phyloP scores from a whole-genome alignment of 1,140 invertebrate species.

The Drosophila tani region DNA sequence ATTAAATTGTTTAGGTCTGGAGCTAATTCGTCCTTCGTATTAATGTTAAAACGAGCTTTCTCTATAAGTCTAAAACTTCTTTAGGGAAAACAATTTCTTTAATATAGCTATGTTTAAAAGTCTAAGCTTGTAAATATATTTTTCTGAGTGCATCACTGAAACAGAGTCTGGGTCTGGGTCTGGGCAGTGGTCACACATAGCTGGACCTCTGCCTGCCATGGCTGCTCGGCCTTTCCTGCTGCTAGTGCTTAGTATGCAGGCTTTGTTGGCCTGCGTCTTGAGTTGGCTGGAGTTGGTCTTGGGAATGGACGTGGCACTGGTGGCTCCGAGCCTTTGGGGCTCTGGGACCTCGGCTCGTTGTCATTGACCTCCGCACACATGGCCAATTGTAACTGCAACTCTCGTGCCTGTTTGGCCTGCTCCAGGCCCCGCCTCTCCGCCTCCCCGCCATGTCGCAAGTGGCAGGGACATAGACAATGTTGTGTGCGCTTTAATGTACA shows the following conservation, averaged over 20 bases:
- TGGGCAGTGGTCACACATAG: slow-evolving; percentile 68
- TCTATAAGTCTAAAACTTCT: too few species aligned
- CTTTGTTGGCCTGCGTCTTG: slow-evolving; percentile 68
- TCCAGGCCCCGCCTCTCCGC: neutral
- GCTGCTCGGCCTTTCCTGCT: neutral
- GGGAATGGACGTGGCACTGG: slow-evolving; percentile 33
- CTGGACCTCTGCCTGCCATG: slow-evolving; percentile 2
- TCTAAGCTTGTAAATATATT: neutral
- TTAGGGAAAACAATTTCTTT: too few species aligned
- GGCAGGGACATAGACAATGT: slow-evolving; percentile 65
- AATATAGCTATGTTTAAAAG: neutral
- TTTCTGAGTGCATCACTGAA: slow-evolving; percentile 9
- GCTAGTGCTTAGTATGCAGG: slow-evolving; percentile 74
- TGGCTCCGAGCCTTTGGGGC: slow-evolving; percentile 12
- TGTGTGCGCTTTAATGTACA: slow-evolving; percentile 72
- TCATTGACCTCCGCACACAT: slow-evolving; percentile 72
- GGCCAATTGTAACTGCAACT: slow-evolving; percentile 76
- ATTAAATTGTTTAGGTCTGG: too few species aligned
- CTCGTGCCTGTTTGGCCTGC: slow-evolving; percentile 23
- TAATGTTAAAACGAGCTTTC: too few species aligned
- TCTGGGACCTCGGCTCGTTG: slow-evolving; percentile 44
- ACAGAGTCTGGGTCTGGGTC: slow-evolving; percentile 18
- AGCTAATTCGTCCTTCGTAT: too few species aligned
- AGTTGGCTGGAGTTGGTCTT: slow-evolving; percentile 30
- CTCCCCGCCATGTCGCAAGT: neutral